Conservation (phyloP, 1,140 invertebrate species). For the Fopius arisanus region DNA sequence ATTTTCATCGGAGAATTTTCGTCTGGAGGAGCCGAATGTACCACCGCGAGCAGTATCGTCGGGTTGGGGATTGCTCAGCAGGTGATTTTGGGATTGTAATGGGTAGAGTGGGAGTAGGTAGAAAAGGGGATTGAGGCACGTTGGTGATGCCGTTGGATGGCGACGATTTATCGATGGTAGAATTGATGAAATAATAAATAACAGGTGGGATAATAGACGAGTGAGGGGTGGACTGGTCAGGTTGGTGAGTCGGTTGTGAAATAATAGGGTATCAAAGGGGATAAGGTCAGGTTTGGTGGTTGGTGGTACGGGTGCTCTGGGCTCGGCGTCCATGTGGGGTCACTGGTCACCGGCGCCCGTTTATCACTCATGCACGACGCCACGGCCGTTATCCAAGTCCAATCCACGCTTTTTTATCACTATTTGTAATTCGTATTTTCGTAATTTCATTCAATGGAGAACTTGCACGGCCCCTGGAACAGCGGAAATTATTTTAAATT, state of each 20-base stretch:
- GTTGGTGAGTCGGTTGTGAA: constrained; percentile 23
- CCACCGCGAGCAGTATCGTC: constrained; percentile 31
- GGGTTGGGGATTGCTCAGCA: background rate
- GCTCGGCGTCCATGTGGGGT: constrained; percentile 40
- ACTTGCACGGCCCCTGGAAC: background rate
- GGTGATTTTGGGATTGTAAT: background rate
- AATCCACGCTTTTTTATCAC: background rate
- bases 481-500: too few species aligned
- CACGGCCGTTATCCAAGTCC: constrained; percentile 8
- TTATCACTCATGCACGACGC: constrained; percentile 21
- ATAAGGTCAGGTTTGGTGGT: constrained; percentile 23
- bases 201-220: background rate
- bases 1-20: constrained; percentile 4
- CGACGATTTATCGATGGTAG: background rate
- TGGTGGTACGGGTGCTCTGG: constrained; percentile 20
- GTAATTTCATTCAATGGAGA: background rate
- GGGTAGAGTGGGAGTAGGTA: background rate
- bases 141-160: constrained; percentile 1
- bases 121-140: constrained; percentile 29
- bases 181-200: background rate
- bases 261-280: background rate
- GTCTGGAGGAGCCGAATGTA: background rate
- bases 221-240: too few species aligned
- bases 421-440: background rate
- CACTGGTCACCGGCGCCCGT: constrained; percentile 33